Evolutionary conservation across 92 coral and sea anemone genomes (phyloP).

Genomic region (Zoanthus sociatus): DNA sequence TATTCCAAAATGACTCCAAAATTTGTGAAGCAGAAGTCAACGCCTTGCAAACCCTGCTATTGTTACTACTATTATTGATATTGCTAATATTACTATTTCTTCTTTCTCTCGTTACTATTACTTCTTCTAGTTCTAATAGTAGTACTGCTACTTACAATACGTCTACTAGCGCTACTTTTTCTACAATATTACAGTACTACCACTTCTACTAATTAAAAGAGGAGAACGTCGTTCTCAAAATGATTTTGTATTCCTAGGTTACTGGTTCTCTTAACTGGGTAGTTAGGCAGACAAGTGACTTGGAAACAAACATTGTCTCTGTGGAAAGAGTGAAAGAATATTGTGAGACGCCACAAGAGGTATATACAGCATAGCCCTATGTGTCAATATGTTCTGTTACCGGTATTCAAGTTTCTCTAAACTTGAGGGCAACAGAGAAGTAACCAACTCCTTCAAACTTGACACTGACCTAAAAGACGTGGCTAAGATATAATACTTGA

Average conservation of each 20-base stretch:
- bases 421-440: too few relatives aligned
- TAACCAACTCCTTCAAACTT: too few relatives aligned
- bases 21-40: too few relatives aligned
- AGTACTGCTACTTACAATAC: background rate
- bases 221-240: background rate
- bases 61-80: background rate
- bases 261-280: constrained; percentile 15
- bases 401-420: too few relatives aligned
- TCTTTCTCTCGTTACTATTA: background rate
- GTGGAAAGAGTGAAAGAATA: constrained; percentile 1
- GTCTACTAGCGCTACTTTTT: background rate
- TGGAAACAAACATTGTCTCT: background rate
- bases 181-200: background rate
- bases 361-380: background rate
- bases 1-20: too few relatives aligned
- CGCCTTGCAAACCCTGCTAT: background rate
- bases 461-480: too few relatives aligned
- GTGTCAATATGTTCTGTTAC: too few relatives aligned
- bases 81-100: too few relatives aligned
- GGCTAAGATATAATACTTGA: too few relatives aligned
- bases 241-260: background rate
- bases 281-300: background rate
- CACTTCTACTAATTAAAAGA: background rate
- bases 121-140: background rate
- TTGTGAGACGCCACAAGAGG: constrained; percentile 7